phyloP scores from a whole-genome alignment of 2,797 vertebrate genomes.

The Enteromius argenteus region DNA sequence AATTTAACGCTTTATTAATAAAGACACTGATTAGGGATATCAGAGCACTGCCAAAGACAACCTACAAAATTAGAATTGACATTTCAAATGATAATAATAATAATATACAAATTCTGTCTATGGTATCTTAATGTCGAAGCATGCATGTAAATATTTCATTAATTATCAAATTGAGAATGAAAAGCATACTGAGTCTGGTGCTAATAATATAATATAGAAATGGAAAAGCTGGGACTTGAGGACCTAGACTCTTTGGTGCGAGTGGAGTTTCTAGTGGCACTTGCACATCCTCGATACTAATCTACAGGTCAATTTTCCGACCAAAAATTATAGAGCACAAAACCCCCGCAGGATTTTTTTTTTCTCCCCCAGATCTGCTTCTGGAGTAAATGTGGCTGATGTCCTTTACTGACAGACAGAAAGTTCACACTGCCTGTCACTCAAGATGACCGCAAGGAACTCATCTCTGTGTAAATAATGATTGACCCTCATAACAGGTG shows the following conservation, averaged over 20 bases:
- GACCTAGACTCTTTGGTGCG: neutral
- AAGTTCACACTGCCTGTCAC: neutral
- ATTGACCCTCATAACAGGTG: neutral
- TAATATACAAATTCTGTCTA: neutral
- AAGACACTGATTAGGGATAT: slow-evolving; percentile 18
- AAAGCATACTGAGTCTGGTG: neutral
- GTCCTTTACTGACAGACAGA: slow-evolving; percentile 22
- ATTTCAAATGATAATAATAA: slow-evolving; percentile 8
- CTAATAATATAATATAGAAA: slow-evolving; percentile 14
- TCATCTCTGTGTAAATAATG: neutral
- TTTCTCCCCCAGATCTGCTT: neutral
- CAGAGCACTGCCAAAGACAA: slow-evolving; percentile 8
- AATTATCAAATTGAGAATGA: neutral
- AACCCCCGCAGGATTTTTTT: neutral
- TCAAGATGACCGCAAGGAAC: neutral
- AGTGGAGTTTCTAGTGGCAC: slow-evolving; percentile 5
- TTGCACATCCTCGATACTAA: slow-evolving; percentile 30
- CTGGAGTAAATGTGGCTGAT: slow-evolving; percentile 30
- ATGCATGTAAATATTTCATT: neutral
- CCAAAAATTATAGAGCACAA: slow-evolving; percentile 34
- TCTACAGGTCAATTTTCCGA: slow-evolving; percentile 40
- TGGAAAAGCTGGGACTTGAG: neutral
- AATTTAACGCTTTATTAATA: slow-evolving; percentile 46
- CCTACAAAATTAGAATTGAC: slow-evolving; percentile 3
- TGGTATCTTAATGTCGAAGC: neutral